A percentile compares a stretch with the other conserved stretches of the same genome.
Evolutionary conservation across 2,113 vertebrate genomes (phyloP).

Genomic region (Pseudolaguvia tuberculata): DNA sequence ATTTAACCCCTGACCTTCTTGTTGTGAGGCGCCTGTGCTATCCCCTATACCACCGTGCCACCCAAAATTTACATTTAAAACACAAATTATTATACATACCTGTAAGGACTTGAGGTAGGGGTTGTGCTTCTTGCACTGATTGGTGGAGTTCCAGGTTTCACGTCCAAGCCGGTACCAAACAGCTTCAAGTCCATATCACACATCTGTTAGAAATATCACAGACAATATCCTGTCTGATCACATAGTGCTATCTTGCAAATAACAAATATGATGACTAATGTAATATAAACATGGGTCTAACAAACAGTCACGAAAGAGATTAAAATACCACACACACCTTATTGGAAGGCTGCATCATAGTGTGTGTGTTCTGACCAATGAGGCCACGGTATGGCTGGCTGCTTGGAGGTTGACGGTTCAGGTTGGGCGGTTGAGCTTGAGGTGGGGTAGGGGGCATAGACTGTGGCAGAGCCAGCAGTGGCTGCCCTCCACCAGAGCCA

Average conservation of each 20-base stretch:
- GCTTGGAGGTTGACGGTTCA: slow-evolving; percentile 82
- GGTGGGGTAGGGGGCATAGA: slow-evolving; percentile 83
- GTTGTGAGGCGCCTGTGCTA: too few species aligned
- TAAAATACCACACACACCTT: too few species aligned
- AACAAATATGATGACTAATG: not conserved
- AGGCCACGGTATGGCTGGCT: slow-evolving; percentile 86
- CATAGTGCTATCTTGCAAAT: slow-evolving; percentile 40
- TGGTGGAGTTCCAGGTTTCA: slow-evolving; percentile 94
- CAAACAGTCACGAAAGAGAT: too few species aligned
- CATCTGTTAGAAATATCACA: slow-evolving; percentile 71
- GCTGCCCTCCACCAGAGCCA: slow-evolving; percentile 87
- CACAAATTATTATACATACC: slow-evolving; percentile 65
- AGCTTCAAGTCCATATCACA: slow-evolving; percentile 94
- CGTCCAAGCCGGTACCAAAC: slow-evolving; percentile 88
- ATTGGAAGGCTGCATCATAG: slow-evolving; percentile 86
- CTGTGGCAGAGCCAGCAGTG: slow-evolving; percentile 86
- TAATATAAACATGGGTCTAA: not conserved
- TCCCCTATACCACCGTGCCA: too few species aligned
- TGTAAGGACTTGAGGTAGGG: slow-evolving; percentile 93
- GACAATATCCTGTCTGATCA: slow-evolving; percentile 57
- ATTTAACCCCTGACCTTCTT: too few species aligned
- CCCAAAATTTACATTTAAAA: not conserved
- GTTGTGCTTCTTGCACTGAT: slow-evolving; percentile 86
- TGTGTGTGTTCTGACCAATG: slow-evolving; percentile 82
- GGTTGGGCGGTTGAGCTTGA: slow-evolving; percentile 81